Conservation (phyloP, 2,113 vertebrate genomes). For the Trematocara macrostoma region DNA sequence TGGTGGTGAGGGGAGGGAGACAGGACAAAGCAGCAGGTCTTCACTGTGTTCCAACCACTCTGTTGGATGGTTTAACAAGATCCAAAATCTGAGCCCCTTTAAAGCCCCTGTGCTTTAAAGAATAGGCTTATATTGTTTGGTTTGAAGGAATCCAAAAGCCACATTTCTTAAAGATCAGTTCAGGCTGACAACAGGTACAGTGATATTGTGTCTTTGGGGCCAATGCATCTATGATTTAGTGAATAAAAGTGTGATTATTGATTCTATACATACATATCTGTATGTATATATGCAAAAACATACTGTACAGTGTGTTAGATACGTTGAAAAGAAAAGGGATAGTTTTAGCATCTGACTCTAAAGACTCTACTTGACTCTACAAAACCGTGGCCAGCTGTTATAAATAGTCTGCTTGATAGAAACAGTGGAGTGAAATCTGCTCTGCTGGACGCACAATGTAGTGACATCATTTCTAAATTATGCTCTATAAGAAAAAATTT, state of each 20-base stretch:
- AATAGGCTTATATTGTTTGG: not conserved
- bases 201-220: not conserved
- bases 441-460: not conserved
- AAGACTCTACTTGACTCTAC: not conserved
- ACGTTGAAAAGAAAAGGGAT: not conserved
- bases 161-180: not conserved
- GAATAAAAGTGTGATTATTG: not conserved
- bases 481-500: not conserved
- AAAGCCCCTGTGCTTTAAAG: not conserved
- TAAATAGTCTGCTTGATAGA: not conserved
- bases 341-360: not conserved
- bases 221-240: not conserved
- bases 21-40: not conserved
- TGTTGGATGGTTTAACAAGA: not conserved
- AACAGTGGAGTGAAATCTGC: not conserved
- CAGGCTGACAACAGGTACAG: not conserved
- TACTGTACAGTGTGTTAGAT: not conserved
- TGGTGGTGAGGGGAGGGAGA: not conserved
- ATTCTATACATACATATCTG: not conserved
- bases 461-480: not conserved
- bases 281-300: not conserved
- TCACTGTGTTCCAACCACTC: not conserved
- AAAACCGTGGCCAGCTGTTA: not conserved
- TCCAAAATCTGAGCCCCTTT: not conserved
- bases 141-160: not conserved